Base-by-base conservation (phyloP, 2,113 vertebrate genomes). In the Apus apus region DNA sequence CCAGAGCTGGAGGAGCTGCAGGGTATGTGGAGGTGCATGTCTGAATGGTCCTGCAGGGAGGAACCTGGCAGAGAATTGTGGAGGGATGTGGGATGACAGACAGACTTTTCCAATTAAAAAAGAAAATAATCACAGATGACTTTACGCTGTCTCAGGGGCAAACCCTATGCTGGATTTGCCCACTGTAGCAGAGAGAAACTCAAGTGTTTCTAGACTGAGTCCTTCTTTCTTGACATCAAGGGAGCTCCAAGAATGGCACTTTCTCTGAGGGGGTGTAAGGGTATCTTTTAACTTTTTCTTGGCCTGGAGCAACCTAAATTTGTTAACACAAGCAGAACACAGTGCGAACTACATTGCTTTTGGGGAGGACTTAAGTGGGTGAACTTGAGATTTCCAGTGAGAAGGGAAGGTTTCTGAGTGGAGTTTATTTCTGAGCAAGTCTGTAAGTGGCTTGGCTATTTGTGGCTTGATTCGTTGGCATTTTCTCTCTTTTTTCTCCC, bases 101-200 rank as follows among this genome's bases (percentile, higher is more conserved):
- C 40, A 43, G 40, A 8, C 14, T 34, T 48, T 73, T 10, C 16
- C 10, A 75, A 90, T 66, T 14, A 0, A 21, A 50, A 77, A 72
- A 58, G 2, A 43, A 75, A 79, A 13, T 15, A 3, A 17, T 48
- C 5, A 4, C 4, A n/a, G 6, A 7, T 89, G 8, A 29, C 9
- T 68, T 70, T 25, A 45, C 0, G 0, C 13, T 66, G 6, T 25
- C 27, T 62, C 32, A 29, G 8, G 5, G 11, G 3, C 43, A 21
- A 25, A 15, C 22, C 7, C 5, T 36, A 17, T 38, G 32, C 7
- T 15, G 46, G n/a, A 62, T 15, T 64, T 43, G 11, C 4, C 15
- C 50, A 23, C 18, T 54, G 21, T 43, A 64, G 21, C 27, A 50
- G 6, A 23, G 5, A 10, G 15, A 15, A 50, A 14, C 23, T 40